A percentile compares a stretch with the other conserved stretches of the same genome.
phyloP scores from a whole-genome alignment of 35 echinoderm and acorn worm genomes.

The Acanthaster planci region DNA sequence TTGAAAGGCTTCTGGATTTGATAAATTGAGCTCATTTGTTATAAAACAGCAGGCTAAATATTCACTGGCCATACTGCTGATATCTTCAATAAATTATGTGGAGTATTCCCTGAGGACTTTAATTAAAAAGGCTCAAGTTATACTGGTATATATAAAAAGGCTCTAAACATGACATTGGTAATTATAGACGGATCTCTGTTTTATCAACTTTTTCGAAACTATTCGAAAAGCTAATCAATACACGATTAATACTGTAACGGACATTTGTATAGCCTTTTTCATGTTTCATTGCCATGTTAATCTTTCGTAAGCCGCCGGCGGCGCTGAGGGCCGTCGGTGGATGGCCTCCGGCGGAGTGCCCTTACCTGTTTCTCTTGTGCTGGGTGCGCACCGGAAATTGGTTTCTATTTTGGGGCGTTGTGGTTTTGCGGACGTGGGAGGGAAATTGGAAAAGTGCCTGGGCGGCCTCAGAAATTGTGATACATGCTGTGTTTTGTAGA shows the following conservation, averaged over 20 bases:
- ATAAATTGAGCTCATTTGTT: conserved; percentile 12
- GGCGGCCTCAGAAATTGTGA: no score
- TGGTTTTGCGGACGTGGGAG: no score
- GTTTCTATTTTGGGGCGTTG: no score
- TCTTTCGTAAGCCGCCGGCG: no score
- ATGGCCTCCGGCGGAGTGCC: no score
- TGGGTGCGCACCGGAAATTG: no score
- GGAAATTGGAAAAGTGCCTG: no score
- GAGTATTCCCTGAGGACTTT: conserved; percentile 12
- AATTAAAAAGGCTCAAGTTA: conserved; percentile 38
- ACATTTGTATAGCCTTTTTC: no score
- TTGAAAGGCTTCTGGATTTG: conserved; percentile 26
- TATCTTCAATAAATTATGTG: conserved; percentile 30
- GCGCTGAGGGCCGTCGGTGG: no score
- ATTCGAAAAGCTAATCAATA: conserved; percentile 38
- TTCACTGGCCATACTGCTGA: background rate
- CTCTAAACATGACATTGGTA: conserved; percentile 16
- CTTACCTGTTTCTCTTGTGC: no score
- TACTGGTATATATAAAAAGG: conserved; percentile 46
- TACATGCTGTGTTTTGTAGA: no score
- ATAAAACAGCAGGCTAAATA: conserved; percentile 6
- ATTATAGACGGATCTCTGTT: conserved; percentile 37
- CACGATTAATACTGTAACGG: conserved; percentile 7
- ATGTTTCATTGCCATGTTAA: no score
- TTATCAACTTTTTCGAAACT: conserved; percentile 25